phyloP scores from a whole-genome alignment of 2,888 invertebrate species.

The Parnassius apollo region DNA sequence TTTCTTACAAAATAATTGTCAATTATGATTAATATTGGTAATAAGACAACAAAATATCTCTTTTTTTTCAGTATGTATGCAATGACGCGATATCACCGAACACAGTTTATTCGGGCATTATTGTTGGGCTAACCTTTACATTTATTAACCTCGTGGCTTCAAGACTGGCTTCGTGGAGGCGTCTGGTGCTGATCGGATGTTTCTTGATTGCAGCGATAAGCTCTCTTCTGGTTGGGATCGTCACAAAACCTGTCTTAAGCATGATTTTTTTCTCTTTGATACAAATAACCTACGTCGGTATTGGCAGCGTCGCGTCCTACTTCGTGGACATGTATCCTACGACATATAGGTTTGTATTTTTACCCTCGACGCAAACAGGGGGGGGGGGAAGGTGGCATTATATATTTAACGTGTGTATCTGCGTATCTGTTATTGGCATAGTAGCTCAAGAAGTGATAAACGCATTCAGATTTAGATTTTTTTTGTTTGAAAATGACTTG shows the following conservation, averaged over 20 bases:
- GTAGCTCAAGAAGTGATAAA: too few relatives aligned
- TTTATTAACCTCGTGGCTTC: slow-evolving; percentile 68
- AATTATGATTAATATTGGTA: too few relatives aligned
- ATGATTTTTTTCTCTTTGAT: slow-evolving; percentile 50
- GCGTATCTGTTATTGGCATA: too few relatives aligned
- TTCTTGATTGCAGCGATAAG: slow-evolving; percentile 74
- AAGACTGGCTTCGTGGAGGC: slow-evolving; percentile 71
- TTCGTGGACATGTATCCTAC: slow-evolving; percentile 61
- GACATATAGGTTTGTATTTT: slow-evolving; percentile 46
- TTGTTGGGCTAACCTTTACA: slow-evolving; percentile 80
- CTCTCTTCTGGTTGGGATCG: slow-evolving; percentile 72
- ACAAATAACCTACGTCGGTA: slow-evolving; percentile 44
- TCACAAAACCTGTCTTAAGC: slow-evolving; percentile 45
- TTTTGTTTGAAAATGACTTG: too few relatives aligned
- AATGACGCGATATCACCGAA: slow-evolving; percentile 68
- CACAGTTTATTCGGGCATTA: slow-evolving; percentile 81
- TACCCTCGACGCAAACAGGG: not conserved
- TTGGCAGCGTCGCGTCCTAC: slow-evolving; percentile 49
- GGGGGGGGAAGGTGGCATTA: too few relatives aligned
- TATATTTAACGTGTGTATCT: too few relatives aligned
- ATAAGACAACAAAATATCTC: too few relatives aligned
- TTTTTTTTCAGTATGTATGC: slow-evolving; percentile 54
- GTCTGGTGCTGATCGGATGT: slow-evolving; percentile 61
- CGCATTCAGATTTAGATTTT: too few relatives aligned
- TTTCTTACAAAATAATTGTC: too few relatives aligned